Percentiles rank a stretch among this genome's conserved stretches.
Conservation (phyloP, 2,888 invertebrate genomes). For the Trissolcus brochymenae region DNA sequence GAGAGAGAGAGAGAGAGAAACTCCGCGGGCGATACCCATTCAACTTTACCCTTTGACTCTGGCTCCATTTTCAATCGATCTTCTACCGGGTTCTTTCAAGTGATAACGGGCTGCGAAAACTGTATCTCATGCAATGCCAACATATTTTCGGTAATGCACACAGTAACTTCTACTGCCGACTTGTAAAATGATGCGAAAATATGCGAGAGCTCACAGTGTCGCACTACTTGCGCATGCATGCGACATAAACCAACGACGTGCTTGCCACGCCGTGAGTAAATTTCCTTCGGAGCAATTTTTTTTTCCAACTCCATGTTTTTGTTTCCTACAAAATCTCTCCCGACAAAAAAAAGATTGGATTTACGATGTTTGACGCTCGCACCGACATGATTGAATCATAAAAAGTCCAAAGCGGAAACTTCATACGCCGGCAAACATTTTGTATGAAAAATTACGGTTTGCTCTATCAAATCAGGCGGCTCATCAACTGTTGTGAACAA, state of each 20-base stretch:
- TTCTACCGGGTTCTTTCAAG: not conserved
- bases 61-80: conserved; percentile 12
- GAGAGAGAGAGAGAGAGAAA: not conserved
- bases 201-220: conserved; percentile 22
- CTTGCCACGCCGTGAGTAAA: conserved; percentile 24
- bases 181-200: conserved; percentile 46
- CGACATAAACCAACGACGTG: conserved; percentile 26
- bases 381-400: too few species aligned
- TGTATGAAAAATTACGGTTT: too few species aligned
- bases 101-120: conserved; percentile 16
- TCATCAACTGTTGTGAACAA: too few species aligned
- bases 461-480: too few species aligned
- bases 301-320: not conserved
- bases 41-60: conserved; percentile 20
- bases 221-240: conserved; percentile 34
- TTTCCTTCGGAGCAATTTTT: conserved; percentile 28
- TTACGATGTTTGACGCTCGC: conserved; percentile 5
- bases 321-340: conserved; percentile 10
- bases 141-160: conserved; percentile 36
- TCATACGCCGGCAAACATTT: too few species aligned
- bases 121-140: conserved; percentile 13
- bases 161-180: conserved; percentile 35
- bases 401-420: too few species aligned
- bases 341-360: not conserved
- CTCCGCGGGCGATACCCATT: not conserved